These are phyloP conservation scores for Sciurus carolinensis DNA, from an alignment of 2,797 vertebrate species.

Conservation along the genomic window DNA sequence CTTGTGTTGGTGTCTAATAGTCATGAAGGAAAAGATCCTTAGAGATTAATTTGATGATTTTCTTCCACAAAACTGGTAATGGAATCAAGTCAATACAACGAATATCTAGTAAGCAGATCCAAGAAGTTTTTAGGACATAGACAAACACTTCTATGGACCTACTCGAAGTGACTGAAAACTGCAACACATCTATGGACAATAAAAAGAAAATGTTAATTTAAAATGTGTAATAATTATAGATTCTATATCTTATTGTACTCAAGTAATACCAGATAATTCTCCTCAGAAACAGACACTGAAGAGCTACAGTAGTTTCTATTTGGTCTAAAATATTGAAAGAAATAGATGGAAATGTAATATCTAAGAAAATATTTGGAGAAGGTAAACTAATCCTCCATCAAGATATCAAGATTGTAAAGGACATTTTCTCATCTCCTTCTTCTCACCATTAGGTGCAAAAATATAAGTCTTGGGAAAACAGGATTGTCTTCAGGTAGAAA, in stretches of 20 bases:
- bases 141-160: neutral
- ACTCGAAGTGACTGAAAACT: neutral
- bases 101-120: neutral
- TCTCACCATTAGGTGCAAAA: neutral
- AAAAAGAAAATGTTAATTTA: neutral
- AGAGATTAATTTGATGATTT: neutral
- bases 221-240: neutral
- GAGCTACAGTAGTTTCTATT: neutral
- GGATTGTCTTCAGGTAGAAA: neutral
- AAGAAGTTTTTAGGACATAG: neutral
- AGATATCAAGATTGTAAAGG: neutral
- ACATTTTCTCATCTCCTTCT: neutral
- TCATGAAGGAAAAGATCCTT: neutral
- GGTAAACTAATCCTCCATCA: neutral
- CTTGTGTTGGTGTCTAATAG: neutral
- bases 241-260: neutral
- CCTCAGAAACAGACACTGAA: neutral
- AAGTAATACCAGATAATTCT: neutral
- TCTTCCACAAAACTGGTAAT: neutral
- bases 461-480: neutral
- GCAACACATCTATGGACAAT: neutral
- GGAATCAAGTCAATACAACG: neutral
- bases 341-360: neutral
- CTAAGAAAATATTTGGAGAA: neutral
- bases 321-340: neutral